These are phyloP conservation scores for Hemicordylus capensis DNA, from an alignment of 2,113 vertebrate genomes.

Conservation along the genomic window DNA sequence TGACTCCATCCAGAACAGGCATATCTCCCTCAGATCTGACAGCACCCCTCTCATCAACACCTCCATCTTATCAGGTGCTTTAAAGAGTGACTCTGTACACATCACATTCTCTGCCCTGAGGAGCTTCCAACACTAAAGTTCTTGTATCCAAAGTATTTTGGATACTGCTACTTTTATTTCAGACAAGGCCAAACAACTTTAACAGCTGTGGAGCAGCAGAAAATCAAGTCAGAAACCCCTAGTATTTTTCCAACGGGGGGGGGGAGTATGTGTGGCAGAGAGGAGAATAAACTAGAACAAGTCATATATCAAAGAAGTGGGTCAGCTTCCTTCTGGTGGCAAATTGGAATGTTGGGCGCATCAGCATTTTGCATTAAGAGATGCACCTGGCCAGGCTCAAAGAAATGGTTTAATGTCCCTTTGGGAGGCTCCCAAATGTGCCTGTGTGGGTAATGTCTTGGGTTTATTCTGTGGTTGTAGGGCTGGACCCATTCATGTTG, in stretches of 20 bases:
- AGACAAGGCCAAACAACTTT: neutral
- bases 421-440: constrained; percentile 37
- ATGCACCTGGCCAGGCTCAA: constrained; percentile 41
- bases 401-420: no score
- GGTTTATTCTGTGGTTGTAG: neutral
- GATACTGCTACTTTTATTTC: no score
- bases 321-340: constrained; percentile 53
- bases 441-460: neutral
- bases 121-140: neutral
- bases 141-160: neutral
- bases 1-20: no score
- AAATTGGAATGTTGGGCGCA: constrained; percentile 50
- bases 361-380: constrained; percentile 65
- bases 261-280: neutral
- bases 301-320: constrained; percentile 63
- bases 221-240: neutral
- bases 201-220: neutral
- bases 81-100: no score
- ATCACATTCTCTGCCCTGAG: neutral
- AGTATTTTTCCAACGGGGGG: neutral
- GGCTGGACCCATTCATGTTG: neutral
- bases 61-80: neutral
- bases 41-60: no score
- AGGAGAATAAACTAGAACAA: constrained; percentile 19
- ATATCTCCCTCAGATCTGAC: no score